These are phyloP conservation scores for Camponotus vicinus DNA, from an alignment of 1,140 invertebrate species.

Conservation along the genomic window DNA sequence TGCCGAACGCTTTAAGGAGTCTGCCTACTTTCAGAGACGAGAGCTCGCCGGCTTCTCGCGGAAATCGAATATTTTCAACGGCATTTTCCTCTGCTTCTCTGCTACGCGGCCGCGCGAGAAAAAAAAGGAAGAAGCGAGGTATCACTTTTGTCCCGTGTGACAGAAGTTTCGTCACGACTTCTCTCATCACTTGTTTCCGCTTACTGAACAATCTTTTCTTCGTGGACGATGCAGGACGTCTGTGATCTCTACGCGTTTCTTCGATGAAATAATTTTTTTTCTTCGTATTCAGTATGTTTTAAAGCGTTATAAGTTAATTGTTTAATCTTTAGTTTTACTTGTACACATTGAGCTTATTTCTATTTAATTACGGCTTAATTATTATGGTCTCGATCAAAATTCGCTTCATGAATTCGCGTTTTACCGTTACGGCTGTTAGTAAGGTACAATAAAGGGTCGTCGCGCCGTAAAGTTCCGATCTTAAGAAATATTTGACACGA, in stretches of 20 bases:
- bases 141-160: constrained; percentile 19
- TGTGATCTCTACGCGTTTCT: background rate
- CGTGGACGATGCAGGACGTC: background rate
- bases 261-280: background rate
- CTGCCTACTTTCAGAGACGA: constrained; percentile 63
- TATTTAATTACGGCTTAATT: constrained; percentile 6
- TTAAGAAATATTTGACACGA: constrained; percentile 54
- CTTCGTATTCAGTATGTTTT: background rate
- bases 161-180: constrained; percentile 32
- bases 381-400: background rate
- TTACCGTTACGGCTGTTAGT: background rate
- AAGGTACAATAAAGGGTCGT: background rate
- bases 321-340: background rate
- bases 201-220: constrained; percentile 24
- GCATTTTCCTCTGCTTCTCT: constrained; percentile 47
- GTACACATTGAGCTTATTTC: background rate
- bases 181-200: constrained; percentile 8
- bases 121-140: constrained; percentile 8
- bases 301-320: background rate
- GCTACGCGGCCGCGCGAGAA: background rate
- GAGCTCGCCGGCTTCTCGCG: constrained; percentile 56
- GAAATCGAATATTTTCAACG: constrained; percentile 74
- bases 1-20: constrained; percentile 68
- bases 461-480: constrained; percentile 13
- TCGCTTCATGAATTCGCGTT: background rate